These are phyloP conservation scores for Pygoscelis adeliae DNA, from an alignment of 2,113 vertebrate genomes.

Conservation along the genomic window DNA sequence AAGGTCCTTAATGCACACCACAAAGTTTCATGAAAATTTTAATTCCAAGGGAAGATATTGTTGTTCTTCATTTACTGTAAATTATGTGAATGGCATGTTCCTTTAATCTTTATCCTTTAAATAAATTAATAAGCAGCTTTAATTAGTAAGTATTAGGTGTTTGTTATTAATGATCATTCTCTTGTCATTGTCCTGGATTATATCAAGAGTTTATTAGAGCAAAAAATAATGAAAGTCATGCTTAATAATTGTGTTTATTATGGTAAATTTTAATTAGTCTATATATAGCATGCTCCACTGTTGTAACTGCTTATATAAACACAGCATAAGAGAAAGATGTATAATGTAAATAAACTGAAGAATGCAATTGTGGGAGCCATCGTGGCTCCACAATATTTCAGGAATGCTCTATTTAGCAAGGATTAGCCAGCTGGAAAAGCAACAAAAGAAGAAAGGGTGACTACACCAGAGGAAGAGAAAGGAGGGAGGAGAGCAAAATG, in stretches of 20 bases:
- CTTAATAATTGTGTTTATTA: slow-evolving; percentile 1
- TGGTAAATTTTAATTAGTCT: slow-evolving; percentile 21
- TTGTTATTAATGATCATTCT: neutral
- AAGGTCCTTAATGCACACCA: neutral
- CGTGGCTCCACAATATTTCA: neutral
- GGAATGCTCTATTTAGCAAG: neutral
- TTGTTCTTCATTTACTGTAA: neutral
- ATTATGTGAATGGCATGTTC: neutral
- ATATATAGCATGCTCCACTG: neutral
- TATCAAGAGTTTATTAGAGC: neutral
- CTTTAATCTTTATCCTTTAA: neutral
- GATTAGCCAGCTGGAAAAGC: neutral
- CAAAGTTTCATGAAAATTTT: neutral
- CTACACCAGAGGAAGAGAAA: neutral
- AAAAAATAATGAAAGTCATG: neutral
- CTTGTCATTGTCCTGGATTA: neutral
- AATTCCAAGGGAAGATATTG: neutral
- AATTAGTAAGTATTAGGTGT: neutral
- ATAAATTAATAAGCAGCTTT: neutral
- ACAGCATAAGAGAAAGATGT: neutral
- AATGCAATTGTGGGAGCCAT: neutral
- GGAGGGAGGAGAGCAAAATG: neutral
- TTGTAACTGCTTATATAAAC: neutral
- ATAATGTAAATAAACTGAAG: neutral
- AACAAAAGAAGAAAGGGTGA: neutral